These are phyloP conservation scores for Drosophila macrospina DNA, from an alignment of 2,888 invertebrate genomes.

Conservation along the genomic window DNA sequence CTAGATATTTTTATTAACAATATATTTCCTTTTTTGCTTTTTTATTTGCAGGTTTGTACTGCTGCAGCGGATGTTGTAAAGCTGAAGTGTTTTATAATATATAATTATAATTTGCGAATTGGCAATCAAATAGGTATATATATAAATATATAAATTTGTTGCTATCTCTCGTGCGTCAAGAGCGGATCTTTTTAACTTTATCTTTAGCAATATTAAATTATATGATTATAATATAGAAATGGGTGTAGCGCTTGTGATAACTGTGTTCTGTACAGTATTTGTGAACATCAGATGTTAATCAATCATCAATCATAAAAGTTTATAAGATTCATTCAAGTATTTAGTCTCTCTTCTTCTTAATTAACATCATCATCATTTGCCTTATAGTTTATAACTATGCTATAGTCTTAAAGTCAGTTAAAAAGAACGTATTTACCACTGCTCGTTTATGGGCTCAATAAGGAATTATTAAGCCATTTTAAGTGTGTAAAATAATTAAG, in stretches of 20 bases:
- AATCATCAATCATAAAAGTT: no score
- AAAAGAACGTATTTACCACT: background rate
- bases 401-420: background rate
- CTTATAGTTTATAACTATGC: background rate
- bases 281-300: no score
- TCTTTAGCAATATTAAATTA: no score
- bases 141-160: no score
- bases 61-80: background rate
- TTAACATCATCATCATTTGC: background rate
- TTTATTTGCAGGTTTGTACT: slow-evolving; percentile 49
- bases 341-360: no score
- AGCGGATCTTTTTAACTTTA: no score
- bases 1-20: slow-evolving; percentile 13
- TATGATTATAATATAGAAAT: no score
- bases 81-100: no score
- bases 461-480: background rate
- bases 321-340: background rate
- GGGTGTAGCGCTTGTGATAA: no score
- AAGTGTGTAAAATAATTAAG: background rate
- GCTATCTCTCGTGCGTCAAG: no score
- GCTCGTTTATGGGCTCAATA: background rate
- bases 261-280: no score
- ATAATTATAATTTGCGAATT: no score
- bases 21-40: background rate
- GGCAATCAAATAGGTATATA: background rate